Evolutionary conservation across 2,113 vertebrate genomes (phyloP).

Genomic region (Bambusicola thoracicus): DNA sequence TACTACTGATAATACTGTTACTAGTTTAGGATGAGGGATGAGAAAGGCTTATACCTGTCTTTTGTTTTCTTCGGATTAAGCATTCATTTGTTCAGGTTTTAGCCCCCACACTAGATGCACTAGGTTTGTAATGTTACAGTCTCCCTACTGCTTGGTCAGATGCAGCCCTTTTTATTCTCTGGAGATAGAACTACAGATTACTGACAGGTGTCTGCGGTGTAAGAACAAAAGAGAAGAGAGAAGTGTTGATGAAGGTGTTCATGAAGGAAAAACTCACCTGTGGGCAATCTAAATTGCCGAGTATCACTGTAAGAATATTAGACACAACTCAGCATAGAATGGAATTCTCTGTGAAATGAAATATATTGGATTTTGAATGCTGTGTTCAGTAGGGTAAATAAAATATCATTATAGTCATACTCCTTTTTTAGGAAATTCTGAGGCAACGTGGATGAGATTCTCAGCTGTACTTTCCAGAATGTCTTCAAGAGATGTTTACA

Average conservation of each 20-base stretch:
- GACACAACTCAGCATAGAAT: neutral
- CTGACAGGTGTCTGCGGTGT: neutral
- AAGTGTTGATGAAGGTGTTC: fast-evolving
- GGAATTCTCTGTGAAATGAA: neutral
- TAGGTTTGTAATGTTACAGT: neutral
- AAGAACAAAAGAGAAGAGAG: neutral
- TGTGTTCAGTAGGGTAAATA: neutral
- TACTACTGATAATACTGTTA: neutral
- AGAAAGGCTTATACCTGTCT: neutral
- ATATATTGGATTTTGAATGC: neutral
- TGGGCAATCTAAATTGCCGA: neutral
- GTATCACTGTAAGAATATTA: neutral
- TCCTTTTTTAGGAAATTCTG: neutral
- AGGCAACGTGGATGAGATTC: neutral
- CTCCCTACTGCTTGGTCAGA: neutral
- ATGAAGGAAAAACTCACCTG: neutral
- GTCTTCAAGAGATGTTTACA: neutral
- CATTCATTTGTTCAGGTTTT: neutral
- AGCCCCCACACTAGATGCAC: neutral
- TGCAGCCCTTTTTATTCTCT: neutral
- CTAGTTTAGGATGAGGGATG: neutral
- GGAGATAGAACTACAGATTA: neutral
- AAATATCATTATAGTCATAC: neutral
- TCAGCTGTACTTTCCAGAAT: neutral
- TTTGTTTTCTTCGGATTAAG: neutral